These are phyloP conservation scores for Pteronotus mesoamericanus DNA, from an alignment of 2,797 vertebrate species.

Conservation along the genomic window DNA sequence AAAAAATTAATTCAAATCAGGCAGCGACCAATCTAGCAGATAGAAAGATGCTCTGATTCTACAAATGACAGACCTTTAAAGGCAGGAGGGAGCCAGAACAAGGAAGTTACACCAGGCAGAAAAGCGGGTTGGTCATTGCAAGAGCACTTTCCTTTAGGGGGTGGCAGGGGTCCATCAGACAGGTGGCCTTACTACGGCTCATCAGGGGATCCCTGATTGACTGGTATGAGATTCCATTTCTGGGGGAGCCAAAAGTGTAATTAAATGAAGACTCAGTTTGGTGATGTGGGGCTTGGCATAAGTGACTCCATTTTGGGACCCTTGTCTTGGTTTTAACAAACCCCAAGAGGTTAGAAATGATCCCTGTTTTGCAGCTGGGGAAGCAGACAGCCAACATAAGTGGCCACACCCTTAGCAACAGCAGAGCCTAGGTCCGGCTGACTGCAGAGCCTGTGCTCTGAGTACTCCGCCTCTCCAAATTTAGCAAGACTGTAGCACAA, in stretches of 20 bases:
- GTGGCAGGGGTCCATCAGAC: not conserved
- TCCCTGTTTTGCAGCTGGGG: not conserved
- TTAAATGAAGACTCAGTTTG: not conserved
- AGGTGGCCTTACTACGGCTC: not conserved
- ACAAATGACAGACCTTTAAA: not conserved
- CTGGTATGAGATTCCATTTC: not conserved
- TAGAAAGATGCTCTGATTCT: not conserved
- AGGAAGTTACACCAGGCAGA: not conserved
- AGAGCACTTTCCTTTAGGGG: not conserved
- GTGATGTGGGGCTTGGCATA: not conserved
- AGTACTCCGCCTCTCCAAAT: not conserved
- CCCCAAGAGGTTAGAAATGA: not conserved
- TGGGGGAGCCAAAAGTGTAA: not conserved
- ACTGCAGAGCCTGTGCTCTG: not conserved
- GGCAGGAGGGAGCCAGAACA: not conserved
- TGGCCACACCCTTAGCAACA: not conserved
- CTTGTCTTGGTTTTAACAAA: not conserved
- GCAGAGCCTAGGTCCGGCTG: not conserved
- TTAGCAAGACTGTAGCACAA: not conserved
- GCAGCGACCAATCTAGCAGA: not conserved
- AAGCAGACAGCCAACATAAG: not conserved
- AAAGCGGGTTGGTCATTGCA: not conserved
- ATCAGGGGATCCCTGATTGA: not conserved
- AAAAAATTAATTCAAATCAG: not conserved
- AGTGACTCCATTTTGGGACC: not conserved